Base-by-base conservation (phyloP, 1,140 invertebrate species). In the Spodoptera frugiperda region DNA sequence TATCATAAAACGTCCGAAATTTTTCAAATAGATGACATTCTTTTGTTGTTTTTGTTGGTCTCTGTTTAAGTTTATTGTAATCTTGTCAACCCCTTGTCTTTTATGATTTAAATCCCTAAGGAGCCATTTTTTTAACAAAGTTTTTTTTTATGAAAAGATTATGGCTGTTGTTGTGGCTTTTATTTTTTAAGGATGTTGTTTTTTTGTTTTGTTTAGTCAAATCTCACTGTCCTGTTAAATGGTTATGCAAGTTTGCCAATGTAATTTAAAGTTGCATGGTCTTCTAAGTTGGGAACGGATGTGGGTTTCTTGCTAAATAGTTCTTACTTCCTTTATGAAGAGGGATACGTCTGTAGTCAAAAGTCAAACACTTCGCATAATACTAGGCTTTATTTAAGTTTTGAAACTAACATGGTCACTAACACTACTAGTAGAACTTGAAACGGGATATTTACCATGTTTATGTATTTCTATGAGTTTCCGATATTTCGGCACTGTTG, bases 1-100 rank as follows among this genome's bases (percentile, higher is more conserved):
- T 79, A 80, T 72, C 81, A 78, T 83, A 82, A 86, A 81, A 80
- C 54, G 75, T 65, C 77, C 54, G 55, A 49, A 61, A 84, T 85
- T 85, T 85, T 80, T 30, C 44, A 15, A 73, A 63, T 71, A 51
- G 61, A 77, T 51, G 12, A 79, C 80, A 85, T 79, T 83, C 80
- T 70, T 79, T 78, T 82, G 65, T 78, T 78, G 70, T 78, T 78
- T 80, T 65, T 68, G 12, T 55, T 55, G 76, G 44, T 73, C 30
- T 55, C 10, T 67, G 12, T 68, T 12, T 30, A 46, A 72, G 53
- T 57, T 74, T 48, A 59, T 73, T 73, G 71, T 73, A 46, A 14
- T 75, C 54, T 21, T 70, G 53, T 78, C 63, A 44, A 78, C 74
- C 74, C 67, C 55, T 74, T 65, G 25, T 72, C 65, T 63, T 59